Evolutionary conservation across 2,797 vertebrate genomes (phyloP).

Genomic region (Phoxinus dragarum): DNA sequence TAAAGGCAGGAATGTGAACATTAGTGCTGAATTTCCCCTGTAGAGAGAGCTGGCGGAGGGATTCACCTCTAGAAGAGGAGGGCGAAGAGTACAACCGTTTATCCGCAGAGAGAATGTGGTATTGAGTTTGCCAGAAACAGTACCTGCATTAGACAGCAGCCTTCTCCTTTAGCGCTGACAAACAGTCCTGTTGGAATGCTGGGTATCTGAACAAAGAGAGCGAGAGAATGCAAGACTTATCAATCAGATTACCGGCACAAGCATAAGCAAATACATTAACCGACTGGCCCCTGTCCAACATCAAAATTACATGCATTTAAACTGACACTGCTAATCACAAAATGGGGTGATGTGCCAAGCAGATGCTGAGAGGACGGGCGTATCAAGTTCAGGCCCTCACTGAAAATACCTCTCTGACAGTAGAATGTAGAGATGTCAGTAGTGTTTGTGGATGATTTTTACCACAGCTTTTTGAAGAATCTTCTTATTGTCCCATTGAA

Average conservation of each 20-base stretch:
- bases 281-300: constrained; percentile 72
- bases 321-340: constrained; percentile 74
- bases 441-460: constrained; percentile 39
- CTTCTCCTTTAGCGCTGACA: constrained; percentile 93
- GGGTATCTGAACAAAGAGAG: constrained; percentile 83
- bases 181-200: constrained; percentile 94
- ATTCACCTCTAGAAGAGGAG: constrained; percentile 53
- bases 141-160: constrained; percentile 97
- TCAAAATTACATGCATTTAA: constrained; percentile 75
- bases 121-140: constrained; percentile 35
- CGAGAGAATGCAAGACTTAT: constrained; percentile 67
- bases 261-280: constrained; percentile 66
- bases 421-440: constrained; percentile 17
- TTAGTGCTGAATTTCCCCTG: constrained; percentile 49
- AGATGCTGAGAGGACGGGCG: constrained; percentile 54
- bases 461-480: constrained; percentile 91
- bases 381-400: constrained; percentile 35
- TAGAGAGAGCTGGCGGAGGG: constrained; percentile 45
- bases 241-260: constrained; percentile 67
- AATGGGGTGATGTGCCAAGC: constrained; percentile 62
- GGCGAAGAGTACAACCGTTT: constrained; percentile 43
- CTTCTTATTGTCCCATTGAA: constrained; percentile 90
- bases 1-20: constrained; percentile 64
- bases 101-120: constrained; percentile 18
- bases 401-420: constrained; percentile 30